A percentile compares a stretch with the other conserved stretches of the same genome.
These are phyloP conservation scores for Alca torda DNA, from an alignment of 2,797 vertebrate species.

Conservation along the genomic window DNA sequence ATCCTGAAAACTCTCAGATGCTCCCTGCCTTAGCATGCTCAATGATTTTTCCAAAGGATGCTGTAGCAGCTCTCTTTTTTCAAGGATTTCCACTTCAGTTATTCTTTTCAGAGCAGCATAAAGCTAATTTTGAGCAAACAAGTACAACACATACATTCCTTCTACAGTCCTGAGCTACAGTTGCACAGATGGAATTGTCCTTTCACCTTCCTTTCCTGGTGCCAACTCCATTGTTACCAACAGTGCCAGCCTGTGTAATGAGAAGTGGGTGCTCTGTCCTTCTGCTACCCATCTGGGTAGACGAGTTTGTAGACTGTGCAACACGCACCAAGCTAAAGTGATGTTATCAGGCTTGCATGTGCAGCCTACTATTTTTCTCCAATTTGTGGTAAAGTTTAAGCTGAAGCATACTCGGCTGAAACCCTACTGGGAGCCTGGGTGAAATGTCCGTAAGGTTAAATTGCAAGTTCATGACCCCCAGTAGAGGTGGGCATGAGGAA, in stretches of 20 bases:
- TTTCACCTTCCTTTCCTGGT: background rate
- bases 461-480: background rate
- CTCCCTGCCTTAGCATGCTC: background rate
- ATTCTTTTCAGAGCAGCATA: background rate
- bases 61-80: background rate
- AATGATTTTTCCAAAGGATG: background rate
- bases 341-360: background rate
- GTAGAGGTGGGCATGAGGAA: background rate
- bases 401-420: background rate
- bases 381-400: background rate
- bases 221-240: background rate
- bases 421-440: fast-evolving
- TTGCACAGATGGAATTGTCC: background rate
- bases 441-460: background rate
- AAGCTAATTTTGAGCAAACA: background rate
- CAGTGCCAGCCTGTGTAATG: background rate
- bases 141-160: background rate
- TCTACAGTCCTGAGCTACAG: background rate
- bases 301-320: background rate
- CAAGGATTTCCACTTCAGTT: background rate
- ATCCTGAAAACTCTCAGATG: background rate
- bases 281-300: background rate
- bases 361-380: background rate
- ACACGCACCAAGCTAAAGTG: background rate
- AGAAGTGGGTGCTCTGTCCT: background rate